Evolutionary conservation across 2,113 vertebrate species (phyloP).

Genomic region (Rhinichthys klamathensis): DNA sequence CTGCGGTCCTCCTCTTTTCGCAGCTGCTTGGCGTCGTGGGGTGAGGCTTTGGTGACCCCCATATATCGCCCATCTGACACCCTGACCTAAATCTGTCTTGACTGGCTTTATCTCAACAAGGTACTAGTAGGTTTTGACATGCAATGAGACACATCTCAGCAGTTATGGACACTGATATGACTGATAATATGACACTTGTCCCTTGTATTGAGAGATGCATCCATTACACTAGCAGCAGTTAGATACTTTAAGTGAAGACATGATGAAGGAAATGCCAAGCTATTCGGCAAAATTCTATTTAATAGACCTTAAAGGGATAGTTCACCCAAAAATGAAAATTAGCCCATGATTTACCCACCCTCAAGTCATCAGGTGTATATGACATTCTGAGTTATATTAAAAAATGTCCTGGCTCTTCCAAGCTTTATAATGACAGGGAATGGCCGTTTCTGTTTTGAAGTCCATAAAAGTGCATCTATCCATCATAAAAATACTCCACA

Average conservation of each 20-base stretch:
- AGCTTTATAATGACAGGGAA: too few relatives aligned
- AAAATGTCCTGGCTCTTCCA: too few relatives aligned
- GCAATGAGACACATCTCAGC: neutral
- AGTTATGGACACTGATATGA: slow-evolving; percentile 7
- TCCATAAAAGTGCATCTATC: too few relatives aligned
- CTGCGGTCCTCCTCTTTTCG: slow-evolving; percentile 35
- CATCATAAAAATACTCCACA: too few relatives aligned
- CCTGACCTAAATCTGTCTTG: slow-evolving; percentile 53
- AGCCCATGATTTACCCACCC: too few relatives aligned
- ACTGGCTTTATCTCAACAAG: slow-evolving; percentile 35
- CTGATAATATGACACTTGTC: slow-evolving; percentile 31
- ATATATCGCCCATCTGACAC: slow-evolving; percentile 48
- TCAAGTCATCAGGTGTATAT: too few relatives aligned
- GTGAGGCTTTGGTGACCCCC: slow-evolving; percentile 32
- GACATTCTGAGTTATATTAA: too few relatives aligned
- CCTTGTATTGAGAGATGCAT: slow-evolving; percentile 3
- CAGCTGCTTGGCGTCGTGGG: slow-evolving; percentile 39
- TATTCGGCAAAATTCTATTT: neutral
- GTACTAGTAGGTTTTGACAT: slow-evolving; percentile 31
- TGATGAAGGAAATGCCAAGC: neutral
- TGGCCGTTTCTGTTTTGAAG: too few relatives aligned
- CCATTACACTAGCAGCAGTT: neutral
- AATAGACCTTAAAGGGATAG: neutral
- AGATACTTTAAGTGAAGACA: neutral
- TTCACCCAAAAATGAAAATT: too few relatives aligned